These are phyloP conservation scores for Chondrilla cf. caribensis DNA, from an alignment of 37 sponge, comb jelly and placozoan species.

Conservation along the genomic window DNA sequence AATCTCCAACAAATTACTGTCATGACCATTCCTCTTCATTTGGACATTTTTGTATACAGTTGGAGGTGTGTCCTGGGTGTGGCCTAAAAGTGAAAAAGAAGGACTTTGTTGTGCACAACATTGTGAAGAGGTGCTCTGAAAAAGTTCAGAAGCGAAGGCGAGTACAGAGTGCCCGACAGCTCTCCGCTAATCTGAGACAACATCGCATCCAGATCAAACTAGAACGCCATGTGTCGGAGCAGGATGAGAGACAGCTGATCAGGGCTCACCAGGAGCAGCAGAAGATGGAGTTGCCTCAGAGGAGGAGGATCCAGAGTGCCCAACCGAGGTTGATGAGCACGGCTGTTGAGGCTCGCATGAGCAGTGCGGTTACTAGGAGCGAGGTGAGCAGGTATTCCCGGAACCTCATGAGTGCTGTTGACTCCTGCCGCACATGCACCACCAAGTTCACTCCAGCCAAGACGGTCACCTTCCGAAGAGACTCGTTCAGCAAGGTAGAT, in stretches of 20 bases:
- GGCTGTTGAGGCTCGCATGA: constrained; percentile 42
- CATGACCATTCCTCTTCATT: too few species aligned
- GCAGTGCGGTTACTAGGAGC: constrained; percentile 42
- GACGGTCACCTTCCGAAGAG: constrained; percentile 53
- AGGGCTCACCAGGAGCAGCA: constrained; percentile 33
- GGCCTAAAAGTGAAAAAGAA: background rate
- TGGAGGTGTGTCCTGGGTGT: constrained; percentile 16
- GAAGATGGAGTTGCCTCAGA: background rate
- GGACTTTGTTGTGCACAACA: constrained; percentile 36
- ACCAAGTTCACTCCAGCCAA: constrained; percentile 46
- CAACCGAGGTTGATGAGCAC: constrained; percentile 50
- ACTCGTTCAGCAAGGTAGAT: constrained; percentile 31
- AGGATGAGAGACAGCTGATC: constrained; percentile 52
- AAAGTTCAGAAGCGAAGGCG: constrained; percentile 43
- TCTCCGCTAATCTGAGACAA: constrained; percentile 33
- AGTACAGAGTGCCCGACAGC: constrained; percentile 49
- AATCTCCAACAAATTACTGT: too few species aligned
- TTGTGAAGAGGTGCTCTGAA: constrained; percentile 66
- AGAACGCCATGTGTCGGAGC: constrained; percentile 60
- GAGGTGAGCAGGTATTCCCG: constrained; percentile 53
- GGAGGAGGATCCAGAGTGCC: constrained; percentile 50
- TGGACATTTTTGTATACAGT: background rate
- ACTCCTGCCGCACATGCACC: constrained; percentile 48
- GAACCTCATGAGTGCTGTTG: constrained; percentile 42
- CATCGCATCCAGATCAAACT: constrained; percentile 46